These are phyloP conservation scores for Globicephala melas DNA, from an alignment of 2,113 vertebrate species.

Conservation along the genomic window DNA sequence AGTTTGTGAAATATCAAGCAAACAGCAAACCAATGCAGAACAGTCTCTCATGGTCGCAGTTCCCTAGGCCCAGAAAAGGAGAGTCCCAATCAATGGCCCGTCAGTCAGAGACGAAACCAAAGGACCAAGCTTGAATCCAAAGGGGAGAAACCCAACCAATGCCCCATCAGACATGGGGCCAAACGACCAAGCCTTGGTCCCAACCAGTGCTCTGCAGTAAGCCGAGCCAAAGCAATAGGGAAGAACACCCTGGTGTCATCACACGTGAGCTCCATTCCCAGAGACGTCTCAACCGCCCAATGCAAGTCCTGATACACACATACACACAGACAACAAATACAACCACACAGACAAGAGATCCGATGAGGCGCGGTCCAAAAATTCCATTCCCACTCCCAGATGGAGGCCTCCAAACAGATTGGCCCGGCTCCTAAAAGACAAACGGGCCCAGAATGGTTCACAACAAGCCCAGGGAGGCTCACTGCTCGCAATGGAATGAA, in stretches of 20 bases:
- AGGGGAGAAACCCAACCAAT: background rate
- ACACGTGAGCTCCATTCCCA: background rate
- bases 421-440: background rate
- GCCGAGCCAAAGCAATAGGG: background rate
- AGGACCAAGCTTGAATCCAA: background rate
- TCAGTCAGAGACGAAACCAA: background rate
- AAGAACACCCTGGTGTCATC: background rate
- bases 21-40: background rate
- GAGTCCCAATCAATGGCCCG: background rate
- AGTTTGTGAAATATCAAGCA: background rate
- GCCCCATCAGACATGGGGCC: background rate
- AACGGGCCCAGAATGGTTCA: background rate
- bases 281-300: background rate
- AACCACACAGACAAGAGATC: background rate
- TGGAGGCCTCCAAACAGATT: background rate
- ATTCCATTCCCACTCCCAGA: background rate
- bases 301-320: accelerated
- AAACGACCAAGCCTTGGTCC: background rate
- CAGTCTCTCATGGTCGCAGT: background rate
- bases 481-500: background rate
- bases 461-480: background rate
- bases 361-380: accelerated
- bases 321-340: background rate
- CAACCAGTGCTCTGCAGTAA: background rate
- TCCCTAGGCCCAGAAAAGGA: background rate